Percentiles rank a stretch among this genome's conserved stretches.
phyloP scores from a whole-genome alignment of 2,797 vertebrate genomes.

The Myoxocephalus aenaeus region DNA sequence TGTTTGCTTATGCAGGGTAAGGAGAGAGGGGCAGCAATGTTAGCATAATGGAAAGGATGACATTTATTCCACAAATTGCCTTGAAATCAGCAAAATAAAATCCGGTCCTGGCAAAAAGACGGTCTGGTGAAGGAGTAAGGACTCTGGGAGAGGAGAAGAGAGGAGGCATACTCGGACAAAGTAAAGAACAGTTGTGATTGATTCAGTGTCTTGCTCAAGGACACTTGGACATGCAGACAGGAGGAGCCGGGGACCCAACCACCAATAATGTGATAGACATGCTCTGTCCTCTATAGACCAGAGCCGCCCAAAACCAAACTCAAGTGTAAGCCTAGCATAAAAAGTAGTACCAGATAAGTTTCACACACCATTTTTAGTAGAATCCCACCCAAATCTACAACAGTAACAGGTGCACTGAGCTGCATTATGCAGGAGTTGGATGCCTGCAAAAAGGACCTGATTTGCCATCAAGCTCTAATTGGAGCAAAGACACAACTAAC shows the following conservation, averaged over 20 bases:
- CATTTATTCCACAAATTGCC: slow-evolving; percentile 62
- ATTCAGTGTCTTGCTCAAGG: background rate
- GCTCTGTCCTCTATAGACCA: background rate
- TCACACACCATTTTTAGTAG: background rate
- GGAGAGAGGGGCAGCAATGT: slow-evolving; percentile 35
- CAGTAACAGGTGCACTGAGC: slow-evolving; percentile 62
- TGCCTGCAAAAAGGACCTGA: slow-evolving; percentile 57
- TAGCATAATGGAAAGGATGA: slow-evolving; percentile 63
- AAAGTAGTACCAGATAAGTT: background rate
- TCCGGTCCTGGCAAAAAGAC: slow-evolving; percentile 21
- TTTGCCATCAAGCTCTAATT: slow-evolving; percentile 77
- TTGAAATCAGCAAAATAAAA: slow-evolving; percentile 65
- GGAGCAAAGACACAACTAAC: slow-evolving; percentile 80
- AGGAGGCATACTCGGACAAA: slow-evolving; percentile 2
- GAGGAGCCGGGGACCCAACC: background rate
- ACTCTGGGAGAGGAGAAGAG: slow-evolving; percentile 10
- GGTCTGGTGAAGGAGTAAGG: slow-evolving; percentile 26
- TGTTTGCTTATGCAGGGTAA: slow-evolving; percentile 16
- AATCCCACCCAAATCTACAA: slow-evolving; percentile 16
- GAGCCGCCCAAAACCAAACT: background rate
- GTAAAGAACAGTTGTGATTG: background rate
- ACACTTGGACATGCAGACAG: background rate
- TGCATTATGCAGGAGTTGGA: slow-evolving; percentile 72
- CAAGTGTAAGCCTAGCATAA: background rate
- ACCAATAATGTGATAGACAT: background rate